Evolutionary conservation across 2,888 invertebrate species (phyloP).

Genomic region (Diarsia brunnea): DNA sequence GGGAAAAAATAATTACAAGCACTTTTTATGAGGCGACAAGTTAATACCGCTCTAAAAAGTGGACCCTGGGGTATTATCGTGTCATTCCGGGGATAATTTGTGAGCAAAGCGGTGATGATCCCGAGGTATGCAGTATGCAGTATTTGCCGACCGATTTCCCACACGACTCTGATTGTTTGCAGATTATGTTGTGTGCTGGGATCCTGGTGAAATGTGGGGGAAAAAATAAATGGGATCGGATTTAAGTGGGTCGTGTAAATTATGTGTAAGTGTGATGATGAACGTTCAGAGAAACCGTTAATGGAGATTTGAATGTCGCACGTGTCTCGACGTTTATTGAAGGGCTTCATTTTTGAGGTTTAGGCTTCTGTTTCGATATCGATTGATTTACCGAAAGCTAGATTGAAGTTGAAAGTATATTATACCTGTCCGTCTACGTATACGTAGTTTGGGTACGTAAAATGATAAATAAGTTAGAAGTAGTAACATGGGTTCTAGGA

Average conservation of each 20-base stretch:
- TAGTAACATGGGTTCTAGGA: not conserved
- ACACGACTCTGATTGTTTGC: slow-evolving; percentile 53
- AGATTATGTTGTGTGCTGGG: slow-evolving; percentile 46
- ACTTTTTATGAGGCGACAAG: slow-evolving; percentile 66
- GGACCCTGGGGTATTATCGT: slow-evolving; percentile 64
- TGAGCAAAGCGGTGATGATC: slow-evolving; percentile 63
- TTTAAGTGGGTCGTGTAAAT: slow-evolving; percentile 41
- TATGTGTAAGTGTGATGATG: slow-evolving; percentile 55
- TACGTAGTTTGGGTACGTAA: too few species aligned
- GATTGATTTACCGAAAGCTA: not conserved
- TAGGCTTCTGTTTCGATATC: not conserved
- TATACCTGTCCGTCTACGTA: too few species aligned
- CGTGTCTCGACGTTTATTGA: not conserved
- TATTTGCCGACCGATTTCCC: slow-evolving; percentile 47
- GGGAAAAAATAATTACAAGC: slow-evolving; percentile 70
- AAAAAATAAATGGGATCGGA: slow-evolving; percentile 57
- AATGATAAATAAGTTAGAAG: not conserved
- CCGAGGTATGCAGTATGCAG: slow-evolving; percentile 49
- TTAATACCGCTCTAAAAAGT: slow-evolving; percentile 64
- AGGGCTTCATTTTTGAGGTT: not conserved
- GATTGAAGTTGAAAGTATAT: too few species aligned
- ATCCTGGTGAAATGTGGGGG: slow-evolving; percentile 38
- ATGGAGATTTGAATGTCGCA: slow-evolving; percentile 49
- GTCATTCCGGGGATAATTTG: slow-evolving; percentile 70
- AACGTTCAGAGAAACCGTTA: slow-evolving; percentile 45